These are phyloP conservation scores for human DNA, from an alignment of 2,113 vertebrate genomes.

Conservation along the genomic window GRCh38 chrX:115052501-115053000, in stretches of 20 bases:
- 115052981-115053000: not conserved
- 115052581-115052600: not conserved
- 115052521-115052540: not conserved
- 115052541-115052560: not conserved
- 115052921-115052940: not conserved
- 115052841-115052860: not conserved
- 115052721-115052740: not conserved
- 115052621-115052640: not conserved
- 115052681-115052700: not conserved
- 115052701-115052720: not conserved
- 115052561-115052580: not conserved
- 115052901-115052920: not conserved
- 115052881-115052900: slow-evolving; percentile 11
- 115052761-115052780: not conserved
- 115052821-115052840: not conserved
- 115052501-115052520: not conserved
- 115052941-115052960: not conserved
- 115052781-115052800: not conserved
- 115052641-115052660: not conserved
- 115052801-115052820: not conserved
- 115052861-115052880: not conserved
- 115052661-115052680: not conserved
- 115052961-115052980: not conserved
- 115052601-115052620: slow-evolving; percentile 14
- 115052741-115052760: not conserved